Base-by-base conservation (phyloP, 2,888 invertebrate genomes). In the Suillia variegata region DNA sequence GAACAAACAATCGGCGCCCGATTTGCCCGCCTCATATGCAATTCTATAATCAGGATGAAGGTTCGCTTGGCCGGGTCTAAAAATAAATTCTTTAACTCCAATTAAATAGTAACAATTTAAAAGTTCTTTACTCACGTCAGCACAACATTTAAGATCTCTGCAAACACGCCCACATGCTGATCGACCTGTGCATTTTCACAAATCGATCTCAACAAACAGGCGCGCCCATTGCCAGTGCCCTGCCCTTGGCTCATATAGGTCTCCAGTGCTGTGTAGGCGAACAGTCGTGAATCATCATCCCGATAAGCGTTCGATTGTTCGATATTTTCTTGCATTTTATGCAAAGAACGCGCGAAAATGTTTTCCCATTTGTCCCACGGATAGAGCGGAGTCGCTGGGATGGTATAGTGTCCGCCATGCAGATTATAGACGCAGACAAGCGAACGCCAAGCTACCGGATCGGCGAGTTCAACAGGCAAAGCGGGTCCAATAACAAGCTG, bases 11-110 rank as follows among this genome's bases (percentile, higher is more conserved):
- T 88, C 85, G 0, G 51, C 61, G 1, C 68, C 70, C n/a, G 58
- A 34, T 52, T 53, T 63, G 1, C 73, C 73, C 20, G 70, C 62
- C 18, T 62, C 51, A 21, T 62, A 85, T 0, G 90, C 90, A 49
- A 86, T 85, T 12, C 79, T 74, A 74, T 89, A 91, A 2, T 77
- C 74, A 1, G 75, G 72, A 65, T 86, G 80, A 61, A 86, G 84
- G 1, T 83, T 79, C 55, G 76, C 76, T 47, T 74, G 68, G 1
- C 70, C 70, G 1, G 72, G 72, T 4, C 71, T 72, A 42, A 18
- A 52, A 54, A 22, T 6, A 24, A 13, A n/a, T 22, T 31, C 6
- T 31, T 8, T 12, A 6, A 31, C 31, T 31, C 31, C 6, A n/a
- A n/a, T n/a, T n/a, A n/a, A n/a, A n/a, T n/a, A n/a, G n/a, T n/a